Evolutionary conservation across 2,888 invertebrate species (phyloP), one percentile per base, ranked within the genome.

Genomic region (Isoperla grammatica): DNA sequence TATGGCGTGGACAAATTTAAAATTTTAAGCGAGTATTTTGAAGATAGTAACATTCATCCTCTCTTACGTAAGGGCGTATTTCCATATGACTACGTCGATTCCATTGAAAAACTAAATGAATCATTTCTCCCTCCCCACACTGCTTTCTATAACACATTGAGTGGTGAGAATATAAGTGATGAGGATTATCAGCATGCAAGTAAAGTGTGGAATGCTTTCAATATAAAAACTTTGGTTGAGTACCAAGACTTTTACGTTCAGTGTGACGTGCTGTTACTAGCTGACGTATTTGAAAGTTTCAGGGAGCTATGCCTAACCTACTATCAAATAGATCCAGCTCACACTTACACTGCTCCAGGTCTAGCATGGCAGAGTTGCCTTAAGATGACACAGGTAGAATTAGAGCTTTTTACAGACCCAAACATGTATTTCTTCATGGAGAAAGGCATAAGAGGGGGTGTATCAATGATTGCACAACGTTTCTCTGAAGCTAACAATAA

Each of bases 351-450:
- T 20, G 56, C 67, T 6, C 71, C 71, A 2, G 70, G 71, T 1
- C 62, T 72, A 20, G 62, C 71, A 15, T 73, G 66, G 64, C 71
- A 72, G 63, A 69, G 70, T 0, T 71, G 72, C 70, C 60, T 73
- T 3, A 73, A 72, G 64, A 58, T 61, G 40, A 72, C 71, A 0
- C 49, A 65, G 43, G 59, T 72, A 12, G 55, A 69, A 53, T 50
- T 73, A 22, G 68, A 72, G 57, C 57, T 74, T 5, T 59, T 73
- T 23, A 69, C 68, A 1, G 71, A 74, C 60, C 63, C 70, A n/a
- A 68, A 71, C 56, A 71, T 69, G 68, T 19, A 70, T 49, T 56
- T 69, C 19, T 70, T 73, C 63, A 57, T 71, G 22, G 66, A 68
- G 59, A 63, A 61, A 29, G 69, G 70, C 2, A 68, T 73, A 56